Evolutionary conservation across 1,140 invertebrate genomes (phyloP), one percentile per base, ranked within the genome.

Genomic region (Andrena cerasifolii): DNA sequence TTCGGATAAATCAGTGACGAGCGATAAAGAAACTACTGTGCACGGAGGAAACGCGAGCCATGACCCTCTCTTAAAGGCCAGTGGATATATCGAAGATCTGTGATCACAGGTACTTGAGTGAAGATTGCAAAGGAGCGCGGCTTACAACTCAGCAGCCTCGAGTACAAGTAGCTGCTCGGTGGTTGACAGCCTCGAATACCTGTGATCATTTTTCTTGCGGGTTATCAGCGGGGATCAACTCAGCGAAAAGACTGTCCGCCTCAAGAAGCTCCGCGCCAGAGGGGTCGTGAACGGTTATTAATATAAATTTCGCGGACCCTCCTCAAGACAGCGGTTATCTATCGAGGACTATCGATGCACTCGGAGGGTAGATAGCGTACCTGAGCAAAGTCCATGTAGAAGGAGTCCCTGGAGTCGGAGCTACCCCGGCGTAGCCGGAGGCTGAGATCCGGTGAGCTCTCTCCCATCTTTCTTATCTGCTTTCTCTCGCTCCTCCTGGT

Each of bases 381-480:
- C 90, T 94, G 93, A 83, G 96, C 96, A 87, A 97, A 97, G 91
- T 97, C 96, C 96, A 97, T 97, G 88, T 97, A 97, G 89, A 97
- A 97, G 40, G 96, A 97, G 90, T 97, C 96, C 66, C 96, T 94
- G 10, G 96, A 97, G 92, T 97, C 96, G 88, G 96, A 96, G 31
- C 96, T 97, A 28, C 96, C 96, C 63, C 96, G 94, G 79, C 96
- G 94, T 84, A 97, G 91, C 91, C 97, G 96, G 66, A 97, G 93
- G 90, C 96, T 96, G 89, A 97, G 93, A 93, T 97, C 96, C 63
- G 96, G 96, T 33, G 96, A 97, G 90, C 96, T 96, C 92, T 97
- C 96, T 88, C 95, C 95, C 95, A 95, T 95, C 86, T 92, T 94
- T 70, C 86, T 87, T 88, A 84, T 87, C 81, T 86, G n/a, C 74